These are phyloP conservation scores for Smutsia gigantea DNA, from an alignment of 2,797 vertebrate species.

Conservation along the genomic window DNA sequence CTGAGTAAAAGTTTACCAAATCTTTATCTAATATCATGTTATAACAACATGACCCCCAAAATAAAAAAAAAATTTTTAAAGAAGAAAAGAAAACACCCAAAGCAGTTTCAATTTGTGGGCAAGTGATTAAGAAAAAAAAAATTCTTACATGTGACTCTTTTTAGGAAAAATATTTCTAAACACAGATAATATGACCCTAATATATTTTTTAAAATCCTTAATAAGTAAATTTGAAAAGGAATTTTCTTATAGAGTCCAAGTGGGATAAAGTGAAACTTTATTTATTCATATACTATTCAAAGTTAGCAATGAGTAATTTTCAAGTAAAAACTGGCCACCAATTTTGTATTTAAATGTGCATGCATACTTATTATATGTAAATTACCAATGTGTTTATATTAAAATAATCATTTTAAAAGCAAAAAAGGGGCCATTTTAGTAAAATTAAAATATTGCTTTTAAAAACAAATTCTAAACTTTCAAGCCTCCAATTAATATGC, in stretches of 20 bases:
- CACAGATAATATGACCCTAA: background rate
- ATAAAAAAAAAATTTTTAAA: no score
- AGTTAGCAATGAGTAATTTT: conserved; percentile 10
- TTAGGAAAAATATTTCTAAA: conserved; percentile 54
- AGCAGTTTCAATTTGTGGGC: conserved; percentile 18
- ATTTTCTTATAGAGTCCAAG: background rate
- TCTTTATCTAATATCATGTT: background rate
- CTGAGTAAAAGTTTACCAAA: conserved; percentile 24
- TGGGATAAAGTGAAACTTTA: conserved; percentile 32
- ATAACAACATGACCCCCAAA: background rate
- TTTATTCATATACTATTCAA: background rate
- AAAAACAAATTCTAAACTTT: conserved; percentile 36
- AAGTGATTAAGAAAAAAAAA: conserved; percentile 25
- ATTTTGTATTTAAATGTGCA: background rate
- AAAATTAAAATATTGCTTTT: conserved; percentile 42
- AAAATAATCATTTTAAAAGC: conserved; percentile 42
- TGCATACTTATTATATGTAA: background rate
- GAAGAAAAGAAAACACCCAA: background rate
- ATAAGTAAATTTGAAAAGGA: conserved; percentile 7
- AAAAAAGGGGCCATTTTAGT: background rate
- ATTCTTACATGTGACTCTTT: background rate
- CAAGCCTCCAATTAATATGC: background rate
- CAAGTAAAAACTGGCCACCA: background rate
- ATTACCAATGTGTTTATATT: background rate
- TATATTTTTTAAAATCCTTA: background rate